A percentile compares a stretch with the other conserved stretches of the same genome.
Conservation (phyloP, 2,888 invertebrate genomes). For the Formica aserva region DNA sequence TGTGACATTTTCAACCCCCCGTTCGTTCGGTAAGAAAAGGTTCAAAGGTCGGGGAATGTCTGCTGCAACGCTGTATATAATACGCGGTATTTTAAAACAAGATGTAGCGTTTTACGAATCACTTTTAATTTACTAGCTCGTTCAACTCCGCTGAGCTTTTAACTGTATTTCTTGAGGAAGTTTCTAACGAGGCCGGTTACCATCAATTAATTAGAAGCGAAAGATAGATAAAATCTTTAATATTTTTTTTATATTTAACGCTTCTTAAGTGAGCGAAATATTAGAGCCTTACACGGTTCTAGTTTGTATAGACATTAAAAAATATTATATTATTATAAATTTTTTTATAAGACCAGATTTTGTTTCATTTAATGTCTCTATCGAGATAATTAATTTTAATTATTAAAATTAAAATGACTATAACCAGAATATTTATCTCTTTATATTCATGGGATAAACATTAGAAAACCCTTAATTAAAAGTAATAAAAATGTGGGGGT, state of each 20-base stretch:
- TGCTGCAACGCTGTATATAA: conserved; percentile 23
- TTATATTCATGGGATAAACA: neutral
- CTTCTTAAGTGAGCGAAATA: neutral
- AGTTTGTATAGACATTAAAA: neutral
- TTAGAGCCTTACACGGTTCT: neutral
- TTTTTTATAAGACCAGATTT: neutral
- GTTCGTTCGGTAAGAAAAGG: conserved; percentile 50
- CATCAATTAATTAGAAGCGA: neutral
- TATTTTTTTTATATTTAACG: neutral
- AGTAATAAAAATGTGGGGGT: neutral
- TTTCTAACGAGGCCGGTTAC: conserved; percentile 30
- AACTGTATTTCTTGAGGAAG: conserved; percentile 21
- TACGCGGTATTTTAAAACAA: conserved; percentile 42
- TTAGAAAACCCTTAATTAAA: neutral
- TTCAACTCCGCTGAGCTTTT: conserved; percentile 27
- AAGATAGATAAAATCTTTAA: neutral
- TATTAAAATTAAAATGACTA: conserved; percentile 1
- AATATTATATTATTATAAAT: neutral
- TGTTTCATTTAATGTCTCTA: neutral
- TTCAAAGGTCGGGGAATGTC: conserved; percentile 65
- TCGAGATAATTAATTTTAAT: neutral
- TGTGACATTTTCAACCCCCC: conserved; percentile 70
- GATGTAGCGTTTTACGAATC: neutral
- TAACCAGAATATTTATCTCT: neutral
- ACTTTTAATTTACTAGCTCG: conserved; percentile 39